A percentile compares a stretch with the other conserved stretches of the same genome.
These are phyloP conservation scores for Synodontis membranacea DNA, from an alignment of 2,113 vertebrate genomes.

Conservation along the genomic window DNA sequence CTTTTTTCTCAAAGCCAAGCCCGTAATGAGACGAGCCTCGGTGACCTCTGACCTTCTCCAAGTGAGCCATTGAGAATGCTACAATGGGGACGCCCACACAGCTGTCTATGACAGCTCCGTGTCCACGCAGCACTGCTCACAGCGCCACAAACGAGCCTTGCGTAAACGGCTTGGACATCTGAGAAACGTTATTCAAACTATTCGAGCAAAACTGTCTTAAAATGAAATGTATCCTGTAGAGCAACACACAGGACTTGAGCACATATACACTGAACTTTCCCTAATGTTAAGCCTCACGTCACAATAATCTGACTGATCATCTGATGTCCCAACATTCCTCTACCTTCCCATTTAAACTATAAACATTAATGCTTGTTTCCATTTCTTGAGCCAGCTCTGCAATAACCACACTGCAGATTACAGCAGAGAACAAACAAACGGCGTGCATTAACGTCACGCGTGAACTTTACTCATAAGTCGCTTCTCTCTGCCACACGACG, in stretches of 20 bases:
- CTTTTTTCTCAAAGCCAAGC: neutral
- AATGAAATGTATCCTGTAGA: neutral
- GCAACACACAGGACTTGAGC: neutral
- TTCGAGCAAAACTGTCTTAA: neutral
- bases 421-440: neutral
- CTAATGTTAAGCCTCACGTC: neutral
- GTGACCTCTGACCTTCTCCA: conserved; percentile 30
- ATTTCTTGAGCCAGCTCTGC: neutral
- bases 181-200: neutral
- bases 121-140: neutral
- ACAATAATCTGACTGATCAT: neutral
- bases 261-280: neutral
- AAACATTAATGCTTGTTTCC: conserved; percentile 14
- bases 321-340: conserved; percentile 3
- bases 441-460: neutral
- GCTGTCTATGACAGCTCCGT: conserved; percentile 21
- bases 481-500: neutral
- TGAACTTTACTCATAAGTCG: neutral
- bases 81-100: conserved; percentile 31
- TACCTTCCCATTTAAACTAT: conserved; percentile 2
- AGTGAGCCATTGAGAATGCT: conserved; percentile 4
- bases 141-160: neutral
- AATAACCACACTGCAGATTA: conserved; percentile 12
- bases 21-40: neutral
- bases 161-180: neutral